Evolutionary conservation across 2,888 invertebrate species (phyloP).

Genomic region (Rhodophaea formosa): DNA sequence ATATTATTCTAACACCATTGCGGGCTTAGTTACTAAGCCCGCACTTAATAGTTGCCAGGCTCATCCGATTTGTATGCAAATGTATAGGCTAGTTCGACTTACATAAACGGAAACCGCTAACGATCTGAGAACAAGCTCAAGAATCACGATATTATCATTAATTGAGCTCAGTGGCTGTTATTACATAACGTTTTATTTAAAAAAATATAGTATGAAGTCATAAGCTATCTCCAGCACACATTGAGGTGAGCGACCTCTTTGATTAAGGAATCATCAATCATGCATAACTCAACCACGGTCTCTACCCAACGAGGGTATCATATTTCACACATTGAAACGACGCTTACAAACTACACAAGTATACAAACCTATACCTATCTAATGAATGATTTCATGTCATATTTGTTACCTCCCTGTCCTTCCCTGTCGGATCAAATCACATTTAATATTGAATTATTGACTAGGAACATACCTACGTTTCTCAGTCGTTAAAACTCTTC

Average conservation of each 20-base stretch:
- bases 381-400: slow-evolving; percentile 38
- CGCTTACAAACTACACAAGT: slow-evolving; percentile 30
- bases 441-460: neutral
- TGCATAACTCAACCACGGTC: no score
- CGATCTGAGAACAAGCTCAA: slow-evolving; percentile 24
- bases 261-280: slow-evolving; percentile 78
- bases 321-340: slow-evolving; percentile 56
- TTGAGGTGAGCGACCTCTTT: slow-evolving; percentile 63
- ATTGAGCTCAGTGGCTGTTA: slow-evolving; percentile 31
- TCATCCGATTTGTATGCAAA: slow-evolving; percentile 61
- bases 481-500: no score
- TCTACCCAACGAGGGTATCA: slow-evolving; percentile 56
- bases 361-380: slow-evolving; percentile 30
- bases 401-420: no score
- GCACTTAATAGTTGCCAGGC: slow-evolving; percentile 40
- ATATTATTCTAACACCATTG: slow-evolving; percentile 66
- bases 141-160: slow-evolving; percentile 27
- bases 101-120: slow-evolving; percentile 27
- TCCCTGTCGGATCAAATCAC: slow-evolving; percentile 2
- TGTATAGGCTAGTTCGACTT: slow-evolving; percentile 29
- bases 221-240: slow-evolving; percentile 48
- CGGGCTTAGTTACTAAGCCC: slow-evolving; percentile 36
- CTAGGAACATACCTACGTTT: no score
- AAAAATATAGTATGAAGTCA: slow-evolving; percentile 56
- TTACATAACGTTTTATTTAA: slow-evolving; percentile 53